Base-by-base conservation (phyloP, 2,888 invertebrate genomes). In the Zonitis immaculata region DNA sequence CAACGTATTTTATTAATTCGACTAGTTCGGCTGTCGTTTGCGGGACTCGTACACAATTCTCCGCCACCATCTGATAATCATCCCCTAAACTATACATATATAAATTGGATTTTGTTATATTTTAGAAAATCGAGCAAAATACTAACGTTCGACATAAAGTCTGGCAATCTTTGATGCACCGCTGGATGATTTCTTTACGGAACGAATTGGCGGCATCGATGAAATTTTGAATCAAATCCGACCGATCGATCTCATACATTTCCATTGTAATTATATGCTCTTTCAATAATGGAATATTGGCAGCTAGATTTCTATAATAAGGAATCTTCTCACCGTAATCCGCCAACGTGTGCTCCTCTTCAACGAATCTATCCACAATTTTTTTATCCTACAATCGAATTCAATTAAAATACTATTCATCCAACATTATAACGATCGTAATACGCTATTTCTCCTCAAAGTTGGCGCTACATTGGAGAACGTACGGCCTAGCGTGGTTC, bases 31-130 rank as follows among this genome's bases (percentile, higher is more conserved):
- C 87, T 0, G 95, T 96, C 71, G 90, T 88, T 7, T 81, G 80
- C 0, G 97, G 96, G 0, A 87, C 81, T 0, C 86, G 87, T 32
- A 94, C 74, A 0, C 92, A 84, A 59, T 84, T 88, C 59, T 87
- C 88, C 0, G 90, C 83, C 56, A 95, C 93, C 12, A 74, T 73
- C 62, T 91, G 85, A 73, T 94, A 96, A 66, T 94, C 91, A 47
- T 89, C 89, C 54, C 86, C 89, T 51, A 95, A 81, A 44, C 91
- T 91, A n/a, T n/a, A n/a, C n/a, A n/a, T n/a, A n/a, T n/a, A n/a
- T n/a, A n/a, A n/a, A n/a, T n/a, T n/a, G n/a, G n/a, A n/a, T n/a
- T n/a, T n/a, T n/a, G n/a, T n/a, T n/a, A n/a, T n/a, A n/a, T n/a
- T n/a, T n/a, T n/a, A n/a, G n/a, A n/a, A n/a, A n/a, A n/a, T n/a